These are phyloP conservation scores for Calameuta filiformis DNA, from an alignment of 2,888 invertebrate genomes.

Conservation along the genomic window DNA sequence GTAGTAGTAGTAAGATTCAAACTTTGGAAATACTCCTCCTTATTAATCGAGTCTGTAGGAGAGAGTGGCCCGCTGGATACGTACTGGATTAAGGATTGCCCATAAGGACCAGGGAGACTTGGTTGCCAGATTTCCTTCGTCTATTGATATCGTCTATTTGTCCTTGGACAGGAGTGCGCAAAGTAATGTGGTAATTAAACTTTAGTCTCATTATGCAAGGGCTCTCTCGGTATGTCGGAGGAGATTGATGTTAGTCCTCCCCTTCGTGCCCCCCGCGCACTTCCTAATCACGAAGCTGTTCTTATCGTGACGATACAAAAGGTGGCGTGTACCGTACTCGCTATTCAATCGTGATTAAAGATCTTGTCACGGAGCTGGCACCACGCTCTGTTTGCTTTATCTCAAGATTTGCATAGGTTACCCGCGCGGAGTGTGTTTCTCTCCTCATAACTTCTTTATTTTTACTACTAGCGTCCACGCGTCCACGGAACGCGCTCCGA, in stretches of 20 bases:
- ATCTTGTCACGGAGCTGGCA: conserved; percentile 59
- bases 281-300: conserved; percentile 28
- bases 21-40: not conserved
- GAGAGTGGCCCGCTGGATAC: not conserved
- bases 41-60: not conserved
- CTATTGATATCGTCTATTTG: conserved; percentile 35
- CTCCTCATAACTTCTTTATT: conserved; percentile 42
- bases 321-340: conserved; percentile 52
- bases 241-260: conserved; percentile 21
- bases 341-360: conserved; percentile 61
- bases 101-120: no score
- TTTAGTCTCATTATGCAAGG: conserved; percentile 57
- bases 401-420: conserved; percentile 13
- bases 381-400: conserved; percentile 13
- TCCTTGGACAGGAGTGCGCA: conserved; percentile 40
- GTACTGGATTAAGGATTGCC: not conserved
- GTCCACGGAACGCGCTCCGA: conserved; percentile 13
- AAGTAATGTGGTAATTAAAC: conserved; percentile 64
- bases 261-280: conserved; percentile 10
- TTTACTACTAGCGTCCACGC: conserved; percentile 30
- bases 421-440: conserved; percentile 23
- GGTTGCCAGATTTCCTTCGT: not conserved
- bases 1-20: not conserved
- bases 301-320: conserved; percentile 56
- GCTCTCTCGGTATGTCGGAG: conserved; percentile 21